phyloP scores from a whole-genome alignment of 2,888 invertebrate genomes.

The Eudasyphora cyanicolor region DNA sequence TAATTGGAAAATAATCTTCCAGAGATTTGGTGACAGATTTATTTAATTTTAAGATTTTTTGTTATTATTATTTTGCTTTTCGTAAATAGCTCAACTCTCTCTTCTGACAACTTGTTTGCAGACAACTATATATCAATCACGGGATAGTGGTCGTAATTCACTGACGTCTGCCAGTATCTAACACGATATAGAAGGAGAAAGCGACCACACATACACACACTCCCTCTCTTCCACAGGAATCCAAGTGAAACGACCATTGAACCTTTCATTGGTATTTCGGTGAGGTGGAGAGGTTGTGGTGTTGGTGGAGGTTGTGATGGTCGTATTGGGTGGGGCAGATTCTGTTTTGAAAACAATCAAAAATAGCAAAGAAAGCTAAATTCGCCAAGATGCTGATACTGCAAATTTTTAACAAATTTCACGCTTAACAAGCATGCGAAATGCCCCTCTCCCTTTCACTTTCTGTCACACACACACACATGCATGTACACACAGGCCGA shows the following conservation, averaged over 20 bases:
- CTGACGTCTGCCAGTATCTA: background rate
- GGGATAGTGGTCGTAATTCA: background rate
- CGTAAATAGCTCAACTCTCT: too few species aligned
- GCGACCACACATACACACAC: background rate
- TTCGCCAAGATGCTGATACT: slow-evolving; percentile 55
- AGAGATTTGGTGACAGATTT: too few species aligned
- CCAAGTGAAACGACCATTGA: slow-evolving; percentile 35
- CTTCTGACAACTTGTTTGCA: too few species aligned
- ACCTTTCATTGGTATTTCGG: slow-evolving; percentile 46
- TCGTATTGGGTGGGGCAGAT: slow-evolving; percentile 19
- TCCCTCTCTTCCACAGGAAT: background rate
- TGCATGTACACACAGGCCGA: background rate
- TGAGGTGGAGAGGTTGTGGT: background rate
- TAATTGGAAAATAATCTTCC: too few species aligned
- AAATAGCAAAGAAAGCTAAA: slow-evolving; percentile 63
- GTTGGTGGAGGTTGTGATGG: background rate
- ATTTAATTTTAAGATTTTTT: too few species aligned
- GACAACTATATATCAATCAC: too few species aligned
- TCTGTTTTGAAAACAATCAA: slow-evolving; percentile 62
- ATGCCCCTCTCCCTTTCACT: background rate
- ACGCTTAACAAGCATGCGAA: slow-evolving; percentile 52
- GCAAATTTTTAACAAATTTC: slow-evolving; percentile 59
- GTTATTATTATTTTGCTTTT: too few species aligned
- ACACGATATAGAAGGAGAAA: background rate
- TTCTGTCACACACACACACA: background rate